phyloP scores from a whole-genome alignment of 2,113 vertebrate species.

The Clarias macrocephalus region DNA sequence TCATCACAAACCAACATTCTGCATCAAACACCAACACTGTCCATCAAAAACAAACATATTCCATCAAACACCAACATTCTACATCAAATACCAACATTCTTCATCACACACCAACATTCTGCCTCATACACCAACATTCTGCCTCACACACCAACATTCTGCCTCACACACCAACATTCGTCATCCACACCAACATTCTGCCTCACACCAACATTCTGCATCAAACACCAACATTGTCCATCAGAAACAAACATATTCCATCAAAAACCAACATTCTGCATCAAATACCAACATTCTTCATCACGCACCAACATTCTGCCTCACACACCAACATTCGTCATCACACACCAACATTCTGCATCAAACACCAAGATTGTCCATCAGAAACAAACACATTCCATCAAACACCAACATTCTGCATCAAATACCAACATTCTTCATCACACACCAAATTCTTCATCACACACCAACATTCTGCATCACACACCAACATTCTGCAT shows the following conservation, averaged over 20 bases:
- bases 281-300: not conserved
- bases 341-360: not conserved
- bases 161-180: too few species aligned
- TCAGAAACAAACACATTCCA: not conserved
- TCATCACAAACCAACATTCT: not conserved
- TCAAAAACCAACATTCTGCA: not conserved
- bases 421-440: not conserved
- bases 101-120: not conserved
- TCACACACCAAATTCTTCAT: not conserved
- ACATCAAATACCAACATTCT: not conserved
- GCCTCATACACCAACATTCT: not conserved
- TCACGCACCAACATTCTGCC: not conserved
- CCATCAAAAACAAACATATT: too few species aligned
- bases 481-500: not conserved
- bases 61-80: not conserved
- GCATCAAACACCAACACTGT: not conserved
- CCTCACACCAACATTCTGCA: not conserved
- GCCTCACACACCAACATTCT: not conserved
- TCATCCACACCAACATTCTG: not conserved
- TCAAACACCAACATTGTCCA: not conserved
- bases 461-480: not conserved
- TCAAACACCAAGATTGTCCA: too few species aligned
- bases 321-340: not conserved
- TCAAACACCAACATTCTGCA: too few species aligned
- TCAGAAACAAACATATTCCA: not conserved